Conservation (phyloP, 2,797 vertebrate genomes). For the Spinibarbus caldwelli region DNA sequence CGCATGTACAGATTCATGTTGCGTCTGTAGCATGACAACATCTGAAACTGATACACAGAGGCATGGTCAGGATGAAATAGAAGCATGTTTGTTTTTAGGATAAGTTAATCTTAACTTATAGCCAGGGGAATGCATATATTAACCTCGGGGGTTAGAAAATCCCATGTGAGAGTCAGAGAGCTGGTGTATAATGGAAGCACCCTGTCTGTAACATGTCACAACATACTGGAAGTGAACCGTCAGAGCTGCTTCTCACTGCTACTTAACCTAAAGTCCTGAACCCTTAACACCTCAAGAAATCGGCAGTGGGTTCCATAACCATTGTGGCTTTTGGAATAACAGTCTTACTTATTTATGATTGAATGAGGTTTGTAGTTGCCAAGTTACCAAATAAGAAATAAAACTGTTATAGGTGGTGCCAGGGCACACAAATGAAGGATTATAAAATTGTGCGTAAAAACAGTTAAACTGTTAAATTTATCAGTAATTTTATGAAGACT, state of each 20-base stretch:
- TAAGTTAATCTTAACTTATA: background rate
- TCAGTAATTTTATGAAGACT: background rate
- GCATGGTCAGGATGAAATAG: conserved; percentile 41
- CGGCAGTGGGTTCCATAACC: background rate
- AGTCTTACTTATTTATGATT: background rate
- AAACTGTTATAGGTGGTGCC: no score
- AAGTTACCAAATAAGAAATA: background rate
- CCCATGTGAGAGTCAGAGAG: conserved; percentile 55
- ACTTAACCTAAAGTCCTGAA: background rate
- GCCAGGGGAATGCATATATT: conserved; percentile 39
- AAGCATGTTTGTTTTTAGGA: background rate
- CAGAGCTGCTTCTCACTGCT: conserved; percentile 22
- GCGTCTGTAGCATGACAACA: background rate
- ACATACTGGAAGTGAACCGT: conserved; percentile 3
- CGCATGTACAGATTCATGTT: background rate
- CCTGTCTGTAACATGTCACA: conserved; percentile 53
- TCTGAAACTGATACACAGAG: conserved; percentile 56
- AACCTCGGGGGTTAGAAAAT: conserved; percentile 57
- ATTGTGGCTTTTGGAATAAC: background rate
- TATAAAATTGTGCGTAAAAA: no score
- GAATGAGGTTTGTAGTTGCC: background rate
- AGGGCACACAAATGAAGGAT: no score
- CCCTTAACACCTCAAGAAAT: background rate
- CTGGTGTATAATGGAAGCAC: conserved; percentile 67
- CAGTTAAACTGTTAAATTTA: no score